Percentiles rank a stretch among this genome's conserved stretches.
These are phyloP conservation scores for Vulpes vulpes DNA, from an alignment of 2,113 vertebrate genomes.

Conservation along the genomic window DNA sequence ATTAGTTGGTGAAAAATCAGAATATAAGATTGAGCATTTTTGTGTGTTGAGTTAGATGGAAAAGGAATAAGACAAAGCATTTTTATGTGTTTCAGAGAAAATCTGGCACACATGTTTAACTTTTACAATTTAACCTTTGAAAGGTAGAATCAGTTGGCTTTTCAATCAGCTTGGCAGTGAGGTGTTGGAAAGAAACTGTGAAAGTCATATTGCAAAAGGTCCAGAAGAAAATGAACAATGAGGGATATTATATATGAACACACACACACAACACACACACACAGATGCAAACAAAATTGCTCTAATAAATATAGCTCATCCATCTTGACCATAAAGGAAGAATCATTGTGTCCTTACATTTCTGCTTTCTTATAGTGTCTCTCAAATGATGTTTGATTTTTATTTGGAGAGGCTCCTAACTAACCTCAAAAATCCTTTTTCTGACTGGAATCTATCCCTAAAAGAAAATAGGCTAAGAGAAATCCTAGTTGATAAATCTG, in stretches of 20 bases:
- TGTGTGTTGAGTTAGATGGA: not conserved
- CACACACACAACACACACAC: not conserved
- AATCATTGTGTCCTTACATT: conserved; percentile 60
- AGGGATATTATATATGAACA: conserved; percentile 39
- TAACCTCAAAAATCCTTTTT: conserved; percentile 62
- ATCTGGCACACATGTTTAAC: not conserved
- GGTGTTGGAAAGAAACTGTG: not conserved
- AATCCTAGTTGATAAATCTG: conserved; percentile 62
- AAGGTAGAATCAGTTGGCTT: not conserved
- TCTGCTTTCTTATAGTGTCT: conserved; percentile 50
- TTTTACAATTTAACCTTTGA: not conserved
- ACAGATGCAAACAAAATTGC: conserved; percentile 46
- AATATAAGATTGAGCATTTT: not conserved
- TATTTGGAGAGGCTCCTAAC: conserved; percentile 59
- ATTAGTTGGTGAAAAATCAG: conserved; percentile 18
- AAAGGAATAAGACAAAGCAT: conserved; percentile 28
- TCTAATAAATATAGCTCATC: conserved; percentile 46
- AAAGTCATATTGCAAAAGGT: conserved; percentile 38
- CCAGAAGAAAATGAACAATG: conserved; percentile 63
- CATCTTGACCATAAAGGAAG: conserved; percentile 63
- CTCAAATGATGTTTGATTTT: conserved; percentile 51
- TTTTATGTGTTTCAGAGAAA: conserved; percentile 40
- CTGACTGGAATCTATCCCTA: conserved; percentile 53
- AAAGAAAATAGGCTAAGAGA: conserved; percentile 66
- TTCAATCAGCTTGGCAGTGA: conserved; percentile 32